Percentiles rank a stretch among this genome's conserved stretches.
phyloP scores from a whole-genome alignment of 2,888 invertebrate species.

The Platerodrilus igneus region DNA sequence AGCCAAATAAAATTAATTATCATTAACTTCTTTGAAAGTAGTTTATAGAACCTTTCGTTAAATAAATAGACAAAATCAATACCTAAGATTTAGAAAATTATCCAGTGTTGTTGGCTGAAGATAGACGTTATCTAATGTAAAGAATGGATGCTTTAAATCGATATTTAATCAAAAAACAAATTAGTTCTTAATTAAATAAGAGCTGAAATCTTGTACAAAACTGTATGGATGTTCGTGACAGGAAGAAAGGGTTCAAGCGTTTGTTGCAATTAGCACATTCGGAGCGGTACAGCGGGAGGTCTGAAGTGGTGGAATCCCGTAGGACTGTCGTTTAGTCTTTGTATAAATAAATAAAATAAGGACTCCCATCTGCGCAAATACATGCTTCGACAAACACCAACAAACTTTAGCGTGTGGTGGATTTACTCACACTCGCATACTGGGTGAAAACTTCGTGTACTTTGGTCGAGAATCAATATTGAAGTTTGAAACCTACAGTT shows the following conservation, averaged over 20 bases:
- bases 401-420: constrained; percentile 20
- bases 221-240: constrained; percentile 30
- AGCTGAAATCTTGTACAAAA: constrained; percentile 32
- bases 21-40: no score
- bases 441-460: constrained; percentile 19
- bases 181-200: constrained; percentile 40
- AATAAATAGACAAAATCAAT: no score
- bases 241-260: constrained; percentile 25
- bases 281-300: constrained; percentile 31
- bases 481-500: constrained; percentile 19
- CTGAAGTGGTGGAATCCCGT: constrained; percentile 18
- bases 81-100: no score
- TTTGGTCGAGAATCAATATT: constrained; percentile 20
- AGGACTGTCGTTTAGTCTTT: constrained; percentile 22
- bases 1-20: no score
- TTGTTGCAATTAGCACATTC: constrained; percentile 33
- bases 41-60: no score
- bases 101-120: no score
- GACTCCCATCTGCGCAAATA: constrained; percentile 22
- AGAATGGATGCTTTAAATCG: constrained; percentile 34
- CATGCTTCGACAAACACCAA: constrained; percentile 19
- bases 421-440: constrained; percentile 20
- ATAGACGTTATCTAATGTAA: no score
- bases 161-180: constrained; percentile 41
- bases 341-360: constrained; percentile 23